A percentile compares a stretch with the other conserved stretches of the same genome.
These are phyloP conservation scores for Pachypsylla venusta DNA, from an alignment of 1,140 invertebrate genomes.

Conservation along the genomic window DNA sequence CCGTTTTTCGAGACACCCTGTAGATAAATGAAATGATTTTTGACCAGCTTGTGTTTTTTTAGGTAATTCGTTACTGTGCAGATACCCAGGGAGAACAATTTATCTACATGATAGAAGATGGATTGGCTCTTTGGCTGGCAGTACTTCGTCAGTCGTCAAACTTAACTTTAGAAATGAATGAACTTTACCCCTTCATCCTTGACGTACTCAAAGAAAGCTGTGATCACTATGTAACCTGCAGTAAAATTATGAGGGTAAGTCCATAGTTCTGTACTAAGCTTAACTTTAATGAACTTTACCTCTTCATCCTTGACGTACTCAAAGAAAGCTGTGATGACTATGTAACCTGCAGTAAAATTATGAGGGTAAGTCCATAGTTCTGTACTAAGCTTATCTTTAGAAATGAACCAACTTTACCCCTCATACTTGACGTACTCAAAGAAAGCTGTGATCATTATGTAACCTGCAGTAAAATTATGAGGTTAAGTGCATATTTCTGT, in stretches of 20 bases:
- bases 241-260: slow-evolving; percentile 3
- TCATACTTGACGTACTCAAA: neutral
- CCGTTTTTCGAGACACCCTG: too few relatives aligned
- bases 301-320: neutral
- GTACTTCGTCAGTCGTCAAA: neutral
- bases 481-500: too few relatives aligned
- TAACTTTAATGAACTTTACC: neutral
- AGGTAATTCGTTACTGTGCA: slow-evolving; percentile 61
- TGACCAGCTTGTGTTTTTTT: too few relatives aligned
- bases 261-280: too few relatives aligned
- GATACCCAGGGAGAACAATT: slow-evolving; percentile 62
- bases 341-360: neutral
- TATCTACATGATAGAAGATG: slow-evolving; percentile 84
- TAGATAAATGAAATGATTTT: too few relatives aligned
- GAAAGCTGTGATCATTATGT: neutral
- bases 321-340: neutral
- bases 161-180: neutral
- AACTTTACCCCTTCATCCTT: neutral
- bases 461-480: neutral
- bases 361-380: slow-evolving; percentile 1
- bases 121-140: slow-evolving; percentile 73
- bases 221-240: neutral
- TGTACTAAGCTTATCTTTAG: too few relatives aligned
- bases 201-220: neutral
- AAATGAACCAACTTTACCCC: neutral